A percentile compares a stretch with the other conserved stretches of the same genome.
Evolutionary conservation across 2,113 vertebrate genomes (phyloP).

Genomic region (Actenoides lindsayi): DNA sequence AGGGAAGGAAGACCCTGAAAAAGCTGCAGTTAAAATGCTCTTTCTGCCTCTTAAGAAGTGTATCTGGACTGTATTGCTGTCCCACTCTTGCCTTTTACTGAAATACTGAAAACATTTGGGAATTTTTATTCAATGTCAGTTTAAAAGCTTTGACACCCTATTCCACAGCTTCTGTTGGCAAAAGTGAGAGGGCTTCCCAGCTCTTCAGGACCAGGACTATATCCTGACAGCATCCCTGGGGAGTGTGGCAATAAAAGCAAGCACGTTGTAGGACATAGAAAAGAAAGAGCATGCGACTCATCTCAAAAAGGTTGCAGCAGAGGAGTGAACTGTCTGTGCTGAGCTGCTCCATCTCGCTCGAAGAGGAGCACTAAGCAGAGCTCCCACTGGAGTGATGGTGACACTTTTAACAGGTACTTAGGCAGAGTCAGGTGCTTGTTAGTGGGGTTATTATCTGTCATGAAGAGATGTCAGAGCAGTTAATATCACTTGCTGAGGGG

Average conservation of each 20-base stretch:
- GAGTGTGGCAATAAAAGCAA: neutral
- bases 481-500: neutral
- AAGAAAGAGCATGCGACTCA: neutral
- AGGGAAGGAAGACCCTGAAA: neutral
- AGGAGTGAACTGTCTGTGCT: neutral
- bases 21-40: neutral
- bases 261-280: rapidly evolving
- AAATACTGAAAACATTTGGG: neutral
- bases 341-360: neutral
- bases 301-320: neutral
- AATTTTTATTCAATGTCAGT: neutral
- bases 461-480: neutral
- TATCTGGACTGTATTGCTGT: neutral
- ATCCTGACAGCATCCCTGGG: neutral
- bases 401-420: neutral
- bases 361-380: neutral
- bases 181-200: neutral
- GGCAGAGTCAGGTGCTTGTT: slow-evolving; percentile 12
- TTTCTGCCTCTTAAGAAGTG: neutral
- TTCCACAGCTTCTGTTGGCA: neutral
- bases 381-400: neutral
- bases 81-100: neutral
- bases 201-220: rapidly evolving
- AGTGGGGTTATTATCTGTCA: neutral
- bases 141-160: neutral